A percentile compares a stretch with the other conserved stretches of the same genome.
Conservation (phyloP, 1,140 invertebrate species). For the Babylonia areolata region DNA sequence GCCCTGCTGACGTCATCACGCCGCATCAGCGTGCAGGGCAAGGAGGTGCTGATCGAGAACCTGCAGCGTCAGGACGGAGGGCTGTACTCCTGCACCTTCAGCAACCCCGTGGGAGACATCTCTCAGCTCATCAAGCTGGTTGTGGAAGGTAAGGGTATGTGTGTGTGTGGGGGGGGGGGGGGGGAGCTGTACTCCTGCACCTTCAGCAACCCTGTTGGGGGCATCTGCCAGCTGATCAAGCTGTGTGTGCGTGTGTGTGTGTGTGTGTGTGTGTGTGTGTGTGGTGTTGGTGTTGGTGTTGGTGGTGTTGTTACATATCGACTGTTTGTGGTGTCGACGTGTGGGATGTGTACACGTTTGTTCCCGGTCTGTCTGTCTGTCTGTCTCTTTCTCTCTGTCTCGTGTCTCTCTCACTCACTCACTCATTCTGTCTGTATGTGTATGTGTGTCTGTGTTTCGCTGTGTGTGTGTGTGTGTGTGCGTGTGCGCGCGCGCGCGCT, state of each 20-base stretch:
- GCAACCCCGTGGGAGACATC: conserved; percentile 95
- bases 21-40: conserved; percentile 46
- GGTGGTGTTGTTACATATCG: no score
- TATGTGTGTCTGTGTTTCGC: no score
- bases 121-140: conserved; percentile 95
- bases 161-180: conserved; percentile 83
- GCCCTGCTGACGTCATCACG: conserved; percentile 45
- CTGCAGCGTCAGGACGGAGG: conserved; percentile 94
- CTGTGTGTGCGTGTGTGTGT: conserved; percentile 75
- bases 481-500: no score
- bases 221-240: conserved; percentile 93
- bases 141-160: conserved; percentile 86
- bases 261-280: no score
- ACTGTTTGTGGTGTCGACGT: no score
- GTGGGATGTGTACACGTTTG: no score
- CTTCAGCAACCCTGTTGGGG: conserved; percentile 94
- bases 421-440: no score
- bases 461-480: no score
- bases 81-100: conserved; percentile 95
- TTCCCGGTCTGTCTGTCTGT: no score
- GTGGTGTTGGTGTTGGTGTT: no score
- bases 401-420: no score
- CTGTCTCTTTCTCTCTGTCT: no score
- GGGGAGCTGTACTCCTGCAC: conserved; percentile 98
- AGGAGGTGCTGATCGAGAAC: conserved; percentile 82